Evolutionary conservation across 2,888 invertebrate species (phyloP), one percentile per base, ranked within the genome.

Genomic region (Xanthorhoe designata): DNA sequence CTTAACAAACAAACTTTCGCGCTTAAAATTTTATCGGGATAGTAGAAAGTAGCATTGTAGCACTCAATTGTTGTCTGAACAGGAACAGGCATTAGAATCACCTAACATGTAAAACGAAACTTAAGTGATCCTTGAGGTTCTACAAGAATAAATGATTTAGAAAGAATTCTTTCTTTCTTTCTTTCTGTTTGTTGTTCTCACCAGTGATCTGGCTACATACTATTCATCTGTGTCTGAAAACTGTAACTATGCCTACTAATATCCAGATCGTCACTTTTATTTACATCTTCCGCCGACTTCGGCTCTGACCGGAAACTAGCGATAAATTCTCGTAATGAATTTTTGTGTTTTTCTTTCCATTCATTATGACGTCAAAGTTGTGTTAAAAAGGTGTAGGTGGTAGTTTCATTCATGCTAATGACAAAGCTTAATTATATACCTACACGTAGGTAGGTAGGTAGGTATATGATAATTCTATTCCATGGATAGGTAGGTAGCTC

Each of bases 211-310:
- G 38, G 50, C 67, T 13, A 32, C 45, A 2, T 10, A 32, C 17
- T 7, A 13, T 42, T 47, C 42, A 59, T 18, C 66, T 67, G 51
- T 63, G 62, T n/a, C 7, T 19, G 10, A 67, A 56, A 57, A 51
- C 69, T 74, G 60, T 45, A 42, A 49, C 17, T 42, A 57, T 50
- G 63, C 70, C 56, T 71, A 66, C 66, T 38, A 54, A 66, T 66
- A 53, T 54, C 69, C 42, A 50, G 74, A 64, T 56, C 81, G 78
- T 84, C 84, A 84, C 72, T 73, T 73, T 80, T 84, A 84, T 84
- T 83, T 81, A 79, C 83, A 82, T 77, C 78, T 71, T 75, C 68
- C 55, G 59, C 61, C 58, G 65, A 63, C 72, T 70, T 74, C 70
- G 66, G 47, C 63, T 66, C 70, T 53, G 49, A 71, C 74, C 72